Conservation (phyloP, 2,797 vertebrate genomes). For the Rhabdomys pumilio region DNA sequence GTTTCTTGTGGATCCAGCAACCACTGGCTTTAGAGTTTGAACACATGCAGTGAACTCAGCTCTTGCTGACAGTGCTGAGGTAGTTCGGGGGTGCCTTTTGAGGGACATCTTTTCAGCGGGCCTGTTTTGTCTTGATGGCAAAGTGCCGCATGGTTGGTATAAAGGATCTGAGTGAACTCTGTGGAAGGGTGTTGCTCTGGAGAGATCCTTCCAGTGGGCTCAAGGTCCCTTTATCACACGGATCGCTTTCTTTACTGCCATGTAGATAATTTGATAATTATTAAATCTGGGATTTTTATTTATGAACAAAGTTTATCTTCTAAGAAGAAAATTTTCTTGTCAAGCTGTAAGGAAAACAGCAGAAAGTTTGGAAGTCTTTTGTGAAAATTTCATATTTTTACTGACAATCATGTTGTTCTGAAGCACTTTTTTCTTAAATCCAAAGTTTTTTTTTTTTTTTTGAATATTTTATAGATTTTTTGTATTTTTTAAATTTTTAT, state of each 20-base stretch:
- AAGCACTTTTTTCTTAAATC: not conserved
- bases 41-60: not conserved
- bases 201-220: not conserved
- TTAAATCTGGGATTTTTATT: conserved; percentile 36
- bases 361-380: not conserved
- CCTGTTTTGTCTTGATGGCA: not conserved
- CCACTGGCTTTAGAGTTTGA: not conserved
- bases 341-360: not conserved
- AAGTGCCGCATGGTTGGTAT: fast-evolving
- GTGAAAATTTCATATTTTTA: conserved; percentile 7
- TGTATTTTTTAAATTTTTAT: not conserved
- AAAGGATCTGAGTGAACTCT: not conserved
- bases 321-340: not conserved
- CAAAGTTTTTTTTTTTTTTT: not conserved
- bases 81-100: not conserved
- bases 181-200: not conserved
- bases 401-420: not conserved
- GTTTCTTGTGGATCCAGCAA: not conserved
- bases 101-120: not conserved
- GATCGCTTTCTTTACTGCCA: not conserved
- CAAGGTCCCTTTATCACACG: not conserved
- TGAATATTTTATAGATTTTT: not conserved
- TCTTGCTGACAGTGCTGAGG: not conserved
- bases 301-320: not conserved
- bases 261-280: not conserved